A percentile compares a stretch with the other conserved stretches of the same genome.
Conservation (phyloP, 2,797 vertebrate species). For the Nothura maculosa region DNA sequence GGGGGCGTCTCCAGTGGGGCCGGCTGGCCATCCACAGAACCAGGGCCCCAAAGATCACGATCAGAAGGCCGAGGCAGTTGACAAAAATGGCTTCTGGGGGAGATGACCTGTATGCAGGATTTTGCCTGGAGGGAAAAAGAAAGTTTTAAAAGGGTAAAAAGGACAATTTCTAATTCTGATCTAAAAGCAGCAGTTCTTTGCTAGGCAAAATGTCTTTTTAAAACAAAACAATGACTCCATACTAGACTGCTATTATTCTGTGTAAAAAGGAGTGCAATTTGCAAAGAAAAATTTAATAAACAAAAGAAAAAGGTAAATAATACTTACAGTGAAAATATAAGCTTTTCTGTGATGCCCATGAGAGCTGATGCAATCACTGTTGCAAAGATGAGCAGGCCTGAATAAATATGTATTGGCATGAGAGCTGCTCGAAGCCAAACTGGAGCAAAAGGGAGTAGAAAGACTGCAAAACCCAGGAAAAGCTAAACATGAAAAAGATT, state of each 20-base stretch:
- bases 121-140: slow-evolving; percentile 13
- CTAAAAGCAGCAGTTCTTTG: not conserved
- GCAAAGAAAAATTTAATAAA: not conserved
- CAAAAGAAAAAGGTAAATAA: not conserved
- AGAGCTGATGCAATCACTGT: slow-evolving; percentile 88
- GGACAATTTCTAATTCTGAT: not conserved
- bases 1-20: slow-evolving; percentile 92
- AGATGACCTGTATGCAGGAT: slow-evolving; percentile 82
- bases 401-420: slow-evolving; percentile 92
- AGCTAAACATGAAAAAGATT: slow-evolving; percentile 84
- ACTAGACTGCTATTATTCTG: not conserved
- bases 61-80: slow-evolving; percentile 90
- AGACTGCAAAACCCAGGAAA: slow-evolving; percentile 87
- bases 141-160: not conserved
- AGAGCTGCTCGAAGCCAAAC: slow-evolving; percentile 81
- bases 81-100: slow-evolving; percentile 91
- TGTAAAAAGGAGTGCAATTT: not conserved
- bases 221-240: not conserved
- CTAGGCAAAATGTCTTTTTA: not conserved
- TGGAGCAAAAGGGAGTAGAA: slow-evolving; percentile 90
- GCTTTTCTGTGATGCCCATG: slow-evolving; percentile 96
- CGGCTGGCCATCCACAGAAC: slow-evolving; percentile 93
- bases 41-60: slow-evolving; percentile 88
- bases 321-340: slow-evolving; percentile 94
- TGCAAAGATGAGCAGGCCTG: slow-evolving; percentile 90